Evolutionary conservation across 2,888 invertebrate genomes (phyloP).

Genomic region (Volucella zonaria): DNA sequence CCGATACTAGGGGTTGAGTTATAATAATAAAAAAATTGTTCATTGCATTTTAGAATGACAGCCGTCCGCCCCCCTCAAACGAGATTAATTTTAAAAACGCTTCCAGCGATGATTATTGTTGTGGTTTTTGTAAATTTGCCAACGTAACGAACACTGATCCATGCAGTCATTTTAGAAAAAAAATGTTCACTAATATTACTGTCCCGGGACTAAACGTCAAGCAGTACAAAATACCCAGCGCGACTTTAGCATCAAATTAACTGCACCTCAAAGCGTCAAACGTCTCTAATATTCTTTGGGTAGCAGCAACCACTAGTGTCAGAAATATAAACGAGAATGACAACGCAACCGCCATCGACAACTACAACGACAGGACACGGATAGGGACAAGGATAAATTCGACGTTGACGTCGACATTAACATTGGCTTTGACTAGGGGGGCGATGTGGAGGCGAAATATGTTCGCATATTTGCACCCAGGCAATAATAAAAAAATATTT

Average conservation of each 20-base stretch:
- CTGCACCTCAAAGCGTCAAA: conserved; percentile 38
- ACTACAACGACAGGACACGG: not conserved
- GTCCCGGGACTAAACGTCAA: conserved; percentile 51
- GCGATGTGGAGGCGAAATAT: conserved; percentile 49
- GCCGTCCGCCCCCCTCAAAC: not conserved
- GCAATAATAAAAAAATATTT: conserved; percentile 56
- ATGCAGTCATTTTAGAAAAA: conserved; percentile 12
- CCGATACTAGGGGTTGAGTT: not conserved
- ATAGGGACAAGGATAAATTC: too few species aligned
- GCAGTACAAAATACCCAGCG: conserved; percentile 25
- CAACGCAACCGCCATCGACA: conserved; percentile 19
- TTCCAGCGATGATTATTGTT: not conserved
- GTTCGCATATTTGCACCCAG: conserved; percentile 56
- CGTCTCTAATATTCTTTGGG: not conserved
- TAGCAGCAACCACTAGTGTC: conserved; percentile 1
- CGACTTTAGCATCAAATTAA: conserved; percentile 46
- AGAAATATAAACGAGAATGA: conserved; percentile 41
- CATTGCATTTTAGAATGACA: conserved; percentile 15
- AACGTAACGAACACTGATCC: not conserved
- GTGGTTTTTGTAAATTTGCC: conserved; percentile 2
- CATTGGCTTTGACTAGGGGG: not conserved
- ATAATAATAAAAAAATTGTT: conserved; percentile 41
- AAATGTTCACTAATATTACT: conserved; percentile 52
- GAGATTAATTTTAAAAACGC: not conserved
- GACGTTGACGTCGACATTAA: too few species aligned